Base-by-base conservation (phyloP, 2,797 vertebrate genomes). In the Hoplostethus mediterraneus region DNA sequence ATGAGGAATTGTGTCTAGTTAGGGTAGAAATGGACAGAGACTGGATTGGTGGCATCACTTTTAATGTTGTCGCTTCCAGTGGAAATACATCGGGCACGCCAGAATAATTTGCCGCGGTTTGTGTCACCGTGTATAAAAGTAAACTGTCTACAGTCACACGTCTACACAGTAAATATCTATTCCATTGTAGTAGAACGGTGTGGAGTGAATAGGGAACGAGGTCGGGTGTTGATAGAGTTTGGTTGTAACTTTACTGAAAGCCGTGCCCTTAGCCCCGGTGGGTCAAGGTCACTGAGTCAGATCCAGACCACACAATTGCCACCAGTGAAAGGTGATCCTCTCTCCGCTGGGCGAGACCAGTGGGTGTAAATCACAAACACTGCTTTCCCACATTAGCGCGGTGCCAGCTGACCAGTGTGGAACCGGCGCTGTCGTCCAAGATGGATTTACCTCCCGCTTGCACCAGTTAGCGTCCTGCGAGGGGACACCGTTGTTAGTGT, bases 301-400 rank as follows among this genome's bases (percentile, higher is more conserved):
- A 31, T 75, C 71, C 81, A 67, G 74, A 75, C 68, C 74, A 55
- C 85, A 89, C 87, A 86, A 80, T 87, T 88, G 84, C 75, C 82
- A 79, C 78, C 62, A 75, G 82, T 73, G 88, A 88, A 91, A 92
- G 77, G 57, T 30, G 78, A 87, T 91, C 87, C 80, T 73, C 67
- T 71, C 80, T 77, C 83, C 80, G 80, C 63, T 48, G 83, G 81
- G 73, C 31, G 63, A 83, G 78, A 77, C 77, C 77, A 58, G 79
- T 3, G 71, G 75, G 91, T 88, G 92, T 91, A 87, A 93, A 93
- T 92, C 87, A 80, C 64, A 48, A 77, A 28, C 85, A 49, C 74
- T 48, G 69, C 48, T 69, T 88, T 90, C 81, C 80, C 83, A 81
- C 87, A 86, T 93, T 90, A 91, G 70, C 80, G 5, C 87, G 13